Evolutionary conservation across 2,797 vertebrate genomes (phyloP).

Genomic region (Coregonus suidteri): DNA sequence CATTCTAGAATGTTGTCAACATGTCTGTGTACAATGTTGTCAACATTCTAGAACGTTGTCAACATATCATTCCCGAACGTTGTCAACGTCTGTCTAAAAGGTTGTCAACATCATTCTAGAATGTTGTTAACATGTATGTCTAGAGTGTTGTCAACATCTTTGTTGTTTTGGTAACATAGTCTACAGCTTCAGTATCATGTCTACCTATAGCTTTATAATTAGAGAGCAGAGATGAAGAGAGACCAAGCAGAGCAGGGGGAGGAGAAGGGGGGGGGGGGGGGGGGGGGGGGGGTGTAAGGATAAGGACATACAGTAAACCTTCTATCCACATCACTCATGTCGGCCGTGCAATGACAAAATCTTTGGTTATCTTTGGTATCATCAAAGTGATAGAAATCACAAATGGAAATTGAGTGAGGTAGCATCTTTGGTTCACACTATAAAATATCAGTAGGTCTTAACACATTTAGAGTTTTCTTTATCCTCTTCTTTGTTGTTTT

Average conservation of each 20-base stretch:
- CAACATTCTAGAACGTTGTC: not conserved
- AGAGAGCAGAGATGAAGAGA: slow-evolving; percentile 73
- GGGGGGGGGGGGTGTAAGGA: slow-evolving; percentile 42
- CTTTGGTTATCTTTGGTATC: slow-evolving; percentile 99
- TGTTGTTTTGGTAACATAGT: not conserved
- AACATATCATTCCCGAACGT: not conserved
- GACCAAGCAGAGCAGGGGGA: slow-evolving; percentile 53
- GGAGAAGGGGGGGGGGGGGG: slow-evolving; percentile 50
- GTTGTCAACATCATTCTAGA: not conserved
- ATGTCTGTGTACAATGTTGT: not conserved
- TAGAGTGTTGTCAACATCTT: not conserved
- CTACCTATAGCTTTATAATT: slow-evolving; percentile 69
- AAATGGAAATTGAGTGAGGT: slow-evolving; percentile 99
- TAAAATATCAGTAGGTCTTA: slow-evolving; percentile 96
- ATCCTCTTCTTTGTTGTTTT: slow-evolving; percentile 58
- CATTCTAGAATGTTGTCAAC: not conserved
- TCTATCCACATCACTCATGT: slow-evolving; percentile 84
- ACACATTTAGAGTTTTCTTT: slow-evolving; percentile 74
- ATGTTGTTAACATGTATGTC: not conserved
- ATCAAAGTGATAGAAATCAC: slow-evolving; percentile 99
- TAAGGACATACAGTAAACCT: slow-evolving; percentile 66
- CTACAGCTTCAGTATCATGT: slow-evolving; percentile 74
- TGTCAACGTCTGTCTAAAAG: not conserved
- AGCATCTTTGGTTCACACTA: slow-evolving; percentile 99
- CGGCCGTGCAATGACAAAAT: slow-evolving; percentile 93